Conservation (phyloP, 2,797 vertebrate genomes). For the Buceros bicornis region DNA sequence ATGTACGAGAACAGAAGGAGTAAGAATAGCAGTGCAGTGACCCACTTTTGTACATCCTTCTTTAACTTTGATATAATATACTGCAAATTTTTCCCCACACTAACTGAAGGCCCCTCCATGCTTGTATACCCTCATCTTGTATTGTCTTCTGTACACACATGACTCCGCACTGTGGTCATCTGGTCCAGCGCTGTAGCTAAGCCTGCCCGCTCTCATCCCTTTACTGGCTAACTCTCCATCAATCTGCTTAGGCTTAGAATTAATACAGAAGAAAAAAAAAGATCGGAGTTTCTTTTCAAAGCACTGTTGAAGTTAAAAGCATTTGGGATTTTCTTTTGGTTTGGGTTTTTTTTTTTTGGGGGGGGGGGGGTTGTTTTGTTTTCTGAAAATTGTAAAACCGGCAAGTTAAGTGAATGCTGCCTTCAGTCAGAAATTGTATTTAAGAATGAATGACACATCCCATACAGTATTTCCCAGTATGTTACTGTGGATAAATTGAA, state of each 20-base stretch:
- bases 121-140: background rate
- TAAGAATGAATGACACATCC: background rate
- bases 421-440: slow-evolving; percentile 35
- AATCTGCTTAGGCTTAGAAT: background rate
- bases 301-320: background rate
- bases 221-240: background rate
- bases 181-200: background rate
- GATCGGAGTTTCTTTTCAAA: background rate
- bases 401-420: background rate
- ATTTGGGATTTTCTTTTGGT: background rate
- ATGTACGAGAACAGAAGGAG: slow-evolving; percentile 43
- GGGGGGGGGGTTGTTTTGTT: too few relatives aligned
- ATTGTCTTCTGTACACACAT: background rate
- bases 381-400: background rate
- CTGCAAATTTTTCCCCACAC: rapidly evolving
- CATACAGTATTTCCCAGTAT: background rate
- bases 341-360: background rate
- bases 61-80: background rate
- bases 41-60: slow-evolving; percentile 42
- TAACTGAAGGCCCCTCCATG: background rate
- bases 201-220: background rate
- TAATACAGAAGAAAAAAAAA: background rate
- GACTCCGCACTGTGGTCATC: background rate
- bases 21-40: slow-evolving; percentile 61
- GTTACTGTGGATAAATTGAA: background rate